These are phyloP conservation scores for Tamias sibiricus DNA, from an alignment of 2,113 vertebrate genomes.

Conservation along the genomic window DNA sequence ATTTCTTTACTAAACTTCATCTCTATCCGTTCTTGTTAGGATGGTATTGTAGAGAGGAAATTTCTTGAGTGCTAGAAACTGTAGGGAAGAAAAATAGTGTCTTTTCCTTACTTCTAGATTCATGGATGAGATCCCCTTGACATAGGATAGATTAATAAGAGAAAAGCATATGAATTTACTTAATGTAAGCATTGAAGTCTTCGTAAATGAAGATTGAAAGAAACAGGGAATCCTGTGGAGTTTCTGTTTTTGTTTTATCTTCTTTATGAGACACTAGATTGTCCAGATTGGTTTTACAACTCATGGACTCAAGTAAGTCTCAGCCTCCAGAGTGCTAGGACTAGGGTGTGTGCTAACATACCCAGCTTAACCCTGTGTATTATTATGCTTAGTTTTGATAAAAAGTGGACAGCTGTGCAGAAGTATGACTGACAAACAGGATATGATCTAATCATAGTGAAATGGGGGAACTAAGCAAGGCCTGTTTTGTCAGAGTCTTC, in stretches of 20 bases:
- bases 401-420: neutral
- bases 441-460: neutral
- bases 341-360: too few relatives aligned
- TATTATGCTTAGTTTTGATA: neutral
- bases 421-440: neutral
- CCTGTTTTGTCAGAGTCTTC: neutral
- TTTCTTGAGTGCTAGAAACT: neutral
- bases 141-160: neutral
- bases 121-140: neutral
- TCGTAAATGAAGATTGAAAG: neutral
- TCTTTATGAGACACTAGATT: neutral
- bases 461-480: neutral
- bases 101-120: neutral
- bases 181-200: neutral
- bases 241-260: neutral
- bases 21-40: neutral
- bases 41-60: neutral
- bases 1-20: constrained; percentile 32
- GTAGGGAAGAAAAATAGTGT: neutral
- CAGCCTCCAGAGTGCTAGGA: neutral
- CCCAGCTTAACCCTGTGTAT: too few relatives aligned
- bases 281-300: neutral
- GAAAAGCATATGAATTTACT: neutral
- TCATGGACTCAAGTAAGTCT: neutral
- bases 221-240: neutral